A percentile compares a stretch with the other conserved stretches of the same genome.
Evolutionary conservation across 2,888 invertebrate species (phyloP).

Genomic region (Slavum lentiscoides): DNA sequence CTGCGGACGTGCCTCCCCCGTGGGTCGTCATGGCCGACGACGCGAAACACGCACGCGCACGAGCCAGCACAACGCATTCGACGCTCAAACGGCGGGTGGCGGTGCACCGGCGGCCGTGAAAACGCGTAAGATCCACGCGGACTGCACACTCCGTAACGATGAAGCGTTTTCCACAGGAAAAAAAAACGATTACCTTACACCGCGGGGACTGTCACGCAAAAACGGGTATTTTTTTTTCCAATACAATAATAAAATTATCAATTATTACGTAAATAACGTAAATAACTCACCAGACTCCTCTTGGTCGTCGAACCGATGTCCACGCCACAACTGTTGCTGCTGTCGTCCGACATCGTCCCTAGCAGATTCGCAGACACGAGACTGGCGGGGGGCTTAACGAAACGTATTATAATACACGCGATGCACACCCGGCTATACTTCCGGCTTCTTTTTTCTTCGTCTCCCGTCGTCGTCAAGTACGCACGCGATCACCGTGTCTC

Average conservation of each 20-base stretch:
- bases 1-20: conserved; percentile 52
- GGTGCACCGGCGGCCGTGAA: conserved; percentile 6
- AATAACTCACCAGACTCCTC: conserved; percentile 43
- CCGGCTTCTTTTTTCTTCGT: too few species aligned
- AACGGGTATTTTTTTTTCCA: too few species aligned
- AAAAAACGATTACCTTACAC: too few species aligned
- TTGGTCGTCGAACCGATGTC: conserved; percentile 11
- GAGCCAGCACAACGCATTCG: not conserved
- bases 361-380: not conserved
- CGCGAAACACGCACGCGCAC: conserved; percentile 9
- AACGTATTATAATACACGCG: too few species aligned
- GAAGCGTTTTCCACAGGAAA: too few species aligned
- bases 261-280: not conserved
- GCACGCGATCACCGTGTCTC: not conserved
- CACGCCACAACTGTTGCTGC: conserved; percentile 29
- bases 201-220: too few species aligned
- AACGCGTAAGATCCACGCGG: conserved; percentile 6
- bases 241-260: too few species aligned
- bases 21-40: conserved; percentile 48
- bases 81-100: conserved; percentile 1
- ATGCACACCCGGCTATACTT: too few species aligned
- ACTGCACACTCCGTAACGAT: not conserved
- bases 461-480: too few species aligned
- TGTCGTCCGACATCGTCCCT: conserved; percentile 42
- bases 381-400: too few species aligned